Evolutionary conservation across 2,888 invertebrate species (phyloP), one percentile per base, ranked within the genome.

Genomic region (Drosophila diplacantha): DNA sequence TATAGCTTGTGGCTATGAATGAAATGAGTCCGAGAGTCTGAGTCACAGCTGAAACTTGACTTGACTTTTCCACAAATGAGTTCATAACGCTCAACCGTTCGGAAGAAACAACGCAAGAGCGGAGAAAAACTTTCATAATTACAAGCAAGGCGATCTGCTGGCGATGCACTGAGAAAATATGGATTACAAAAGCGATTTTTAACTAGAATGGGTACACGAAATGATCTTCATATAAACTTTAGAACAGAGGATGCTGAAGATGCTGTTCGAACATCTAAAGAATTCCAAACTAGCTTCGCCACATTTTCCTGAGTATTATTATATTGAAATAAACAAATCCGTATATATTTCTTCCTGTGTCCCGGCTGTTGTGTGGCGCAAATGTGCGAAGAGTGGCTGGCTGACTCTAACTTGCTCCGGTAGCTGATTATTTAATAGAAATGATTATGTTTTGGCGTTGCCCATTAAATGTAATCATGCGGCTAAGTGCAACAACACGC

Each of bases 381-480:
- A 81, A 79, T 78, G 77, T 78, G 74, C 67, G 70, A 75, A 75
- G 68, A 73, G 72, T 60, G 65, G 43, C 59, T 51, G 54, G 35
- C 50, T 50, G 54, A 55, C 54, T 55, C 54, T 58, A 53, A 44
- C 44, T 52, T 50, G 43, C 60, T 65, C 60, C 51, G 69, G 63
- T 52, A 74, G 66, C 76, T 74, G 81, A 78, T 80, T 82, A 80
- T 80, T 80, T 82, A 80, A 80, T 80, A 81, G 74, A 80, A 82
- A 82, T 82, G 69, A 77, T 80, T 80, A 77, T 78, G 81, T 71
- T 78, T 68, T 68, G 69, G 71, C 67, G 71, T 69, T 63, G 65
- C 37, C 63, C 68, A 81, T 82, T 78, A 82, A 67, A 69, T 69
- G 64, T 71, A 72, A 80, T 80, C 80, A 68, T 59, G 61, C 63